A percentile compares a stretch with the other conserved stretches of the same genome.
phyloP scores from a whole-genome alignment of 1,140 invertebrate genomes.

The Pogonognathellus flavescens region DNA sequence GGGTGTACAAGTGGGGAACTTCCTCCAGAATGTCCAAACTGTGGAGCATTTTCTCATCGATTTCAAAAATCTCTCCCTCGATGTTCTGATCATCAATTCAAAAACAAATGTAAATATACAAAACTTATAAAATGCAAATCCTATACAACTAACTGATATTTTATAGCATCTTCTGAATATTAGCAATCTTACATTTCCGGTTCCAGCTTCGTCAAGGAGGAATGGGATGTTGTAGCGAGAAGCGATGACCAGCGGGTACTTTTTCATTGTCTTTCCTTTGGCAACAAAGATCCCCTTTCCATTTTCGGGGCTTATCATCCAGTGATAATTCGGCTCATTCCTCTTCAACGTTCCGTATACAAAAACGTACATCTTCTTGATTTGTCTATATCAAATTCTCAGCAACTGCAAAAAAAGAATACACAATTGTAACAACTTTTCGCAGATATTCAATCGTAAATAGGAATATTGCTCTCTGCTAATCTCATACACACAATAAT shows the following conservation, averaged over 20 bases:
- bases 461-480: too few species aligned
- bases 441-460: too few species aligned
- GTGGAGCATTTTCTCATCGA: constrained; percentile 83
- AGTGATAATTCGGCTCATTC: constrained; percentile 86
- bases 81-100: constrained; percentile 75
- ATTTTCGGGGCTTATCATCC: constrained; percentile 76
- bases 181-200: constrained; percentile 73
- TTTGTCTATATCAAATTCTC: not conserved
- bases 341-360: constrained; percentile 92
- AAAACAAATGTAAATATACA: too few species aligned
- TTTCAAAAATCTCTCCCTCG: constrained; percentile 86
- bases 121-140: too few species aligned
- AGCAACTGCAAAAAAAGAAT: not conserved
- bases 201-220: constrained; percentile 79
- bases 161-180: too few species aligned
- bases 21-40: constrained; percentile 88
- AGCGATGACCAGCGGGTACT: constrained; percentile 88
- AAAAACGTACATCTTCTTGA: constrained; percentile 76
- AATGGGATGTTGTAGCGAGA: constrained; percentile 92
- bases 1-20: constrained; percentile 83
- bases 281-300: constrained; percentile 80
- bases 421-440: not conserved
- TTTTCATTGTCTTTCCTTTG: constrained; percentile 78
- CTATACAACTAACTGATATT: too few species aligned
- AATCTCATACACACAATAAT: too few species aligned